Base-by-base conservation (phyloP, 2,888 invertebrate species). In the Xylota segnis region DNA sequence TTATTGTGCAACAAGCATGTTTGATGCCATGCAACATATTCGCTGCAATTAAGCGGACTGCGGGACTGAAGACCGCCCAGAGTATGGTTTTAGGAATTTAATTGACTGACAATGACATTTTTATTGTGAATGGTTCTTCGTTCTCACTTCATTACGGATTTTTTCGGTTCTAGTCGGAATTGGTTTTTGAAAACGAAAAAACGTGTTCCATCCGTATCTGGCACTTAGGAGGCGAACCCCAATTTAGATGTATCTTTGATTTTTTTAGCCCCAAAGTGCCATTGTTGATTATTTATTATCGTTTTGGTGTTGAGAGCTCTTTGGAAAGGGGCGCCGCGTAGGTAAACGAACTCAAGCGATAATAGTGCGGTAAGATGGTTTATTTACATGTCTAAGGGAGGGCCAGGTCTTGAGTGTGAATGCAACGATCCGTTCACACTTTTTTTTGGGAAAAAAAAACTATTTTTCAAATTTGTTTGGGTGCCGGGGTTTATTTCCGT, bases 31-130 rank as follows among this genome's bases (percentile, higher is more conserved):
- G 4, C 58, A 27, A 56, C 27, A 34, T 63, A 18, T 70, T 56
- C 29, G 27, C n/a, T 54, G 34, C 27, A 54, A 16, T 34, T 59
- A 40, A 23, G 34, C 29, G 50, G 45, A 29, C 27, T 54, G 68
- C 16, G 54, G 43, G 68, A 40, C 9, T 40, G 16, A 29, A 23
- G 43, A 56, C 68, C 40, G 2, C 14, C 37, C 56, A 29, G 16
- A 12, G 18, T 23, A 34, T 23, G 27, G 40, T 12, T 37, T 32
- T n/a, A 14, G 47, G n/a, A 23, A 59, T 43, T 65, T 75, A 65
- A 75, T 65, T 75, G 65, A 77, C 66, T 18, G 52, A 71, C 59
- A 77, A 77, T 72, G 83, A 83, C 83, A 78, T 52, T 78, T 83
- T 77, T 83, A 83, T 83, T 52, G 23, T 23, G 78, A 68, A 50